Evolutionary conservation across 2,797 vertebrate genomes (phyloP).

Genomic region (Heliangelus exortis): DNA sequence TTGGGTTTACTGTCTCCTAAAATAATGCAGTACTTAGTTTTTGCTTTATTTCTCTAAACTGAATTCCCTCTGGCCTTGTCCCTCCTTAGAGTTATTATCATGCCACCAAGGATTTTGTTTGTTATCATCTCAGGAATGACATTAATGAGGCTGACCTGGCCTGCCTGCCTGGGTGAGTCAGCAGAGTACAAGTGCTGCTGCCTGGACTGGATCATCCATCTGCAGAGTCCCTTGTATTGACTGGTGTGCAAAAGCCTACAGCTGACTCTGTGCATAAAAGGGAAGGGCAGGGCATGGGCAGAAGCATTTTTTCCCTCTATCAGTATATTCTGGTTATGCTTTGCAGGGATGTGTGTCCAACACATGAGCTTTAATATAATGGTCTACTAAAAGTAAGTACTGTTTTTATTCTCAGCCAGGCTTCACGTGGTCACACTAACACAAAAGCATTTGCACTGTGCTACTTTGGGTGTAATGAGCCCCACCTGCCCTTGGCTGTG

Average conservation of each 20-base stretch:
- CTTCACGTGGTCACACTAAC: background rate
- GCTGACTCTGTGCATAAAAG: background rate
- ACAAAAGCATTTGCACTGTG: background rate
- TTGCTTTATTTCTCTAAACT: background rate
- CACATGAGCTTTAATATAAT: background rate
- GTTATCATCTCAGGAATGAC: background rate
- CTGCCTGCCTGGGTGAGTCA: background rate
- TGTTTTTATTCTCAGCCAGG: background rate
- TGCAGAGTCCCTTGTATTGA: accelerated
- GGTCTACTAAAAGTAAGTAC: background rate
- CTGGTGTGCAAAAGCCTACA: background rate
- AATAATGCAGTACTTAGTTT: background rate
- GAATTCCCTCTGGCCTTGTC: background rate
- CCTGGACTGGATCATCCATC: accelerated
- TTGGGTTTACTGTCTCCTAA: background rate
- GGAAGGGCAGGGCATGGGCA: background rate
- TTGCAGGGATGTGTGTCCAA: background rate
- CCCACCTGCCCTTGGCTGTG: background rate
- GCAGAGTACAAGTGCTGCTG: background rate
- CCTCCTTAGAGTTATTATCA: background rate
- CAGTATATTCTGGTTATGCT: background rate
- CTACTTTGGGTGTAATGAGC: background rate
- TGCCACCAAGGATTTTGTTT: background rate
- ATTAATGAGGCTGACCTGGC: background rate
- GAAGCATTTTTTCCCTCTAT: background rate